Evolutionary conservation across 1,140 invertebrate genomes (phyloP).

Genomic region (Teleopsis dalmanni): DNA sequence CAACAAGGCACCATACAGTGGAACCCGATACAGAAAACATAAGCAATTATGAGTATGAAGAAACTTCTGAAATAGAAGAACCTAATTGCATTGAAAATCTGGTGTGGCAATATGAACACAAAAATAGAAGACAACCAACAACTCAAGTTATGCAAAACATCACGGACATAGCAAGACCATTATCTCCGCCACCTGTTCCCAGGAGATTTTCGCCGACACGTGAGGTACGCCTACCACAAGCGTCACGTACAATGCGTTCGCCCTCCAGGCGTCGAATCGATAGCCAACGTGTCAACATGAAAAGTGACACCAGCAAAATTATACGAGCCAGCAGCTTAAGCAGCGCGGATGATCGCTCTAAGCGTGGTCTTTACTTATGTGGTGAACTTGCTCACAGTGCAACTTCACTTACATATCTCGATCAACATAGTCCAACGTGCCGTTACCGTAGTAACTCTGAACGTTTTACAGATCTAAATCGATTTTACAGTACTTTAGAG

Average conservation of each 20-base stretch:
- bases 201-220: slow-evolving; percentile 33
- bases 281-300: slow-evolving; percentile 3
- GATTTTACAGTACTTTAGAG: slow-evolving; percentile 80
- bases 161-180: slow-evolving; percentile 28
- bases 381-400: slow-evolving; percentile 38
- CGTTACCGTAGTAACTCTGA: slow-evolving; percentile 63
- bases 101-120: too few relatives aligned
- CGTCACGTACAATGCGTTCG: slow-evolving; percentile 53
- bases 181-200: slow-evolving; percentile 11
- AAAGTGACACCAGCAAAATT: slow-evolving; percentile 39
- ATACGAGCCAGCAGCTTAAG: slow-evolving; percentile 56
- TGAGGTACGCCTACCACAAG: slow-evolving; percentile 37
- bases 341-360: slow-evolving; percentile 46
- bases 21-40: too few relatives aligned
- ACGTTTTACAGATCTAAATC: slow-evolving; percentile 75
- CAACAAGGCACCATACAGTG: too few relatives aligned
- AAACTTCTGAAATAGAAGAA: too few relatives aligned
- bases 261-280: slow-evolving; percentile 47
- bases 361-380: slow-evolving; percentile 32
- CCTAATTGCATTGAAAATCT: too few relatives aligned
- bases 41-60: too few relatives aligned
- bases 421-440: slow-evolving; percentile 37
- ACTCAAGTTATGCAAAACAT: not conserved
- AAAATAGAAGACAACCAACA: too few relatives aligned
- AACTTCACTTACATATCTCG: slow-evolving; percentile 30